phyloP scores from a whole-genome alignment of 2,113 vertebrate genomes.

The Engystomops pustulosus region DNA sequence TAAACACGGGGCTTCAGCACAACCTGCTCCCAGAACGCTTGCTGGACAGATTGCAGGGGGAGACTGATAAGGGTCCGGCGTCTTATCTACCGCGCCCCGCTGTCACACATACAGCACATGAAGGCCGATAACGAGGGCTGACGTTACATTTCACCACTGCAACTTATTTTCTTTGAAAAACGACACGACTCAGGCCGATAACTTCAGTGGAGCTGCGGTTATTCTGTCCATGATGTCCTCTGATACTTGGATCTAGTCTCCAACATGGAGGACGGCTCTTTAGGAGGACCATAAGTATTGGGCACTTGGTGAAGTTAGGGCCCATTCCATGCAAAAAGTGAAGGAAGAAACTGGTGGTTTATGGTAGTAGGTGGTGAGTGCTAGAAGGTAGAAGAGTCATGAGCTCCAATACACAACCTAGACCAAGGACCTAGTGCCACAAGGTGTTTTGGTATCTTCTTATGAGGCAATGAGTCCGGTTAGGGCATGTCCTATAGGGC shows the following conservation, averaged over 20 bases:
- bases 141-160: not conserved
- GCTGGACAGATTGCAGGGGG: constrained; percentile 18
- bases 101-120: not conserved
- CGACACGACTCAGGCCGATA: not conserved
- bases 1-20: not conserved
- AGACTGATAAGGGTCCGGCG: not conserved
- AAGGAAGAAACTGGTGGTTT: no score
- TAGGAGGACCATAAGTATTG: no score
- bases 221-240: not conserved
- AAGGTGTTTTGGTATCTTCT: no score
- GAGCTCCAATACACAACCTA: no score
- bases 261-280: not conserved
- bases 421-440: no score
- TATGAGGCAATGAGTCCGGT: no score
- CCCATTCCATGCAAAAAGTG: no score
- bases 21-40: not conserved
- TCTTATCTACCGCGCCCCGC: not conserved
- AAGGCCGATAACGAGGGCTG: not conserved
- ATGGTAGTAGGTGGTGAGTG: no score
- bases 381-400: no score
- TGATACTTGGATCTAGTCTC: not conserved
- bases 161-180: not conserved
- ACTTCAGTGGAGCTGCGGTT: not conserved
- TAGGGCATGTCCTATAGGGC: no score
- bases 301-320: no score